Evolutionary conservation across 2,113 vertebrate genomes (phyloP), one percentile per base, ranked within the genome.

Genomic region (Lonchura striata): DNA sequence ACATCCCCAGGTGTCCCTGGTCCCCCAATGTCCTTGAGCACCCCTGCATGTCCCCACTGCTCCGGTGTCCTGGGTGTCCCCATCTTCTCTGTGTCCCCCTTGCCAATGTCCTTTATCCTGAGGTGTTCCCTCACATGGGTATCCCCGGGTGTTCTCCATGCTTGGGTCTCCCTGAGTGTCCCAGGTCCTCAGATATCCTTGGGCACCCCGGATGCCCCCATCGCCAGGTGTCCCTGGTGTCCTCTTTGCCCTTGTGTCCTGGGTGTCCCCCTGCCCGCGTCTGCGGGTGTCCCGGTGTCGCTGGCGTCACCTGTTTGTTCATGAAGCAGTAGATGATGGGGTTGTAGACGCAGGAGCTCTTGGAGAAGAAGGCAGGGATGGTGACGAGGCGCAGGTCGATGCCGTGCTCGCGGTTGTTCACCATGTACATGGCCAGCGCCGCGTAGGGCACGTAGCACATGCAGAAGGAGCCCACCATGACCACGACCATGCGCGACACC

Each of bases 261-360:
- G 15, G 23, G 3, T 22, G 54, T 28, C 31, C 35, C 50, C 12
- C 2, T 25, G 7, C 19, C 42, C 2, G 0, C 7, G 27, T 10
- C 20, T 24, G 9, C 1, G 4, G 22, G 14, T 28, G n/a, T 33
- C 50, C 21, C 3, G 4, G 5, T 50, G 44, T 20, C 2, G 1
- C 35, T 6, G 14, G 6, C 18, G 47, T 33, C 96, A 99, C 98
- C 98, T 98, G 98, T 92, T 98, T 99, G 92, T 99, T 99, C 98
- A 99, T 98, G 97, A 99, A 99, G 95, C 94, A 97, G 72, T 99
- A 99, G 95, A 98, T 99, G 56, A 99, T 97, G 11, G 98, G 98
- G 90, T 99, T 99, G 96, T 98, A 98, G 90, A 98, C 88, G 4
- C 98, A 98, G 35, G 98, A 77, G 84, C 98, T 99, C 97, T 98